Percentiles rank a stretch among this genome's conserved stretches.
These are phyloP conservation scores for Dermatemys mawii DNA, from an alignment of 2,113 vertebrate species.

Conservation along the genomic window DNA sequence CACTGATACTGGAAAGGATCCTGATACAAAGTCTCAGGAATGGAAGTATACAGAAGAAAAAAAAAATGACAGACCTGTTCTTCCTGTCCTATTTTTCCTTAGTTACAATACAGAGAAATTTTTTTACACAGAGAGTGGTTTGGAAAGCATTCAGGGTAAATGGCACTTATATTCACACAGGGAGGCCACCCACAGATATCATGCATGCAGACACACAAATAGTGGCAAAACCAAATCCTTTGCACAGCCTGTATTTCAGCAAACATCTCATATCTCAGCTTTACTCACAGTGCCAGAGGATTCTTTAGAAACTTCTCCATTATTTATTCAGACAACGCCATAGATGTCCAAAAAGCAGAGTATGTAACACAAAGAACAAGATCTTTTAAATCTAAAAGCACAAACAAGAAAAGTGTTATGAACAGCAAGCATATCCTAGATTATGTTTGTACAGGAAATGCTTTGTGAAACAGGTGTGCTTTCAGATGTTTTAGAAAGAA, in stretches of 20 bases:
- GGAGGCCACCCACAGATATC: constrained; percentile 73
- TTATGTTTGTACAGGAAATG: background rate
- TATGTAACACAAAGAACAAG: background rate
- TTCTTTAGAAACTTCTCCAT: background rate
- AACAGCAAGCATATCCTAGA: background rate
- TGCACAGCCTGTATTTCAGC: constrained; percentile 60
- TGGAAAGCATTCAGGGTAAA: constrained; percentile 67
- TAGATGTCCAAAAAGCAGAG: background rate
- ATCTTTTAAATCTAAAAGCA: background rate
- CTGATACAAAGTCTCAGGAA: background rate
- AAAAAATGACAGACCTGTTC: background rate
- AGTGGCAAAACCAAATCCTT: constrained; percentile 65
- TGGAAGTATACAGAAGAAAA: background rate
- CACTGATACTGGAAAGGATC: background rate
- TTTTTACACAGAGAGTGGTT: constrained; percentile 49
- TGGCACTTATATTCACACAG: constrained; percentile 42
- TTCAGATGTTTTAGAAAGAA: background rate
- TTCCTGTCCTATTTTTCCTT: constrained; percentile 10
- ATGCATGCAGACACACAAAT: background rate
- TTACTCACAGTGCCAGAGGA: background rate
- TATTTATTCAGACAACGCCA: background rate
- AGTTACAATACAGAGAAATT: background rate
- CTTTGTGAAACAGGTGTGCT: background rate
- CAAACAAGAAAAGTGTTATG: background rate
- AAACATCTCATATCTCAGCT: constrained; percentile 43